Conservation (phyloP, 2,797 vertebrate genomes). For the Synaphobranchus kaupii region DNA sequence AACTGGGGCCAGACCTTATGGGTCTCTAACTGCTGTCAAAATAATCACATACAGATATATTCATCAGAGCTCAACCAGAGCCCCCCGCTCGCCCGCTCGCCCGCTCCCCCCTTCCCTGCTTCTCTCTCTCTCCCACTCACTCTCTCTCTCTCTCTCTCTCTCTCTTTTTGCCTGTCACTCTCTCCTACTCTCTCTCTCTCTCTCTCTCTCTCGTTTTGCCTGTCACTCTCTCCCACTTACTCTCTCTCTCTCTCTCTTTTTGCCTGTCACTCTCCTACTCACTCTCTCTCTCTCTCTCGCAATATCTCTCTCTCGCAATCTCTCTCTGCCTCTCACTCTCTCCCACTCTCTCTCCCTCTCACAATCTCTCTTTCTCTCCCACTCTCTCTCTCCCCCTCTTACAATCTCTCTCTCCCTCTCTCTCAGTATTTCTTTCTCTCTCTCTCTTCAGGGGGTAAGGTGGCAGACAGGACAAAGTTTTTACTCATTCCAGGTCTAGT, state of each 20-base stretch:
- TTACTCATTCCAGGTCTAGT: constrained; percentile 8
- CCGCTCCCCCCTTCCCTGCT: neutral
- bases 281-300: too few relatives aligned
- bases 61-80: constrained; percentile 56
- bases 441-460: neutral
- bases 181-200: too few relatives aligned
- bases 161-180: too few relatives aligned
- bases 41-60: constrained; percentile 70
- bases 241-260: too few relatives aligned
- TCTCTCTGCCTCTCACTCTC: neutral
- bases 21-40: constrained; percentile 69
- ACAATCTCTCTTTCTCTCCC: too few relatives aligned
- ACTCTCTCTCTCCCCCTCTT: neutral
- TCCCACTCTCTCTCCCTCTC: neutral
- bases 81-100: neutral
- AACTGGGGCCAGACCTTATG: constrained; percentile 63
- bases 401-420: neutral
- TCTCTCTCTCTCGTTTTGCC: too few relatives aligned
- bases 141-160: neutral
- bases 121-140: neutral
- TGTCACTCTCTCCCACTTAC: too few relatives aligned
- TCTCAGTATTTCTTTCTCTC: neutral
- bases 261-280: too few relatives aligned
- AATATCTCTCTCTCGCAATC: too few relatives aligned
- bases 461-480: constrained; percentile 24